Evolutionary conservation across 2,113 vertebrate genomes (phyloP).

Genomic region (Ifrita kowaldi): DNA sequence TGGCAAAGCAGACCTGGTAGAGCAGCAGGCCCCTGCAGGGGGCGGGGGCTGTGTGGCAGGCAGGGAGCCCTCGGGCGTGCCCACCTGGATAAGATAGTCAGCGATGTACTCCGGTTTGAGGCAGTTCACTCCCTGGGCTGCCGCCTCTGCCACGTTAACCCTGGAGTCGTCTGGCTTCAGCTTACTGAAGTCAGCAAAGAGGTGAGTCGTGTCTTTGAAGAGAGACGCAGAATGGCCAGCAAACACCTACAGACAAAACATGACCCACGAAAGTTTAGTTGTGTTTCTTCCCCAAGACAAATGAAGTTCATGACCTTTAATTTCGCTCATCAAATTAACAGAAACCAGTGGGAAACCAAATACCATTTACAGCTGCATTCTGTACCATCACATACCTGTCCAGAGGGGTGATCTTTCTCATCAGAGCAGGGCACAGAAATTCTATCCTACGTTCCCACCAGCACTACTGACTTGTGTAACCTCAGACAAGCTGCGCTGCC

Average conservation of each 20-base stretch:
- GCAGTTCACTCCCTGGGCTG: conserved; percentile 82
- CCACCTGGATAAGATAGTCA: conserved; percentile 94
- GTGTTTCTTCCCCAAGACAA: neutral
- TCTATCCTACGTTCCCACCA: neutral
- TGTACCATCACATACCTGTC: neutral
- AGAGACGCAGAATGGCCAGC: conserved; percentile 74
- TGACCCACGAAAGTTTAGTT: neutral
- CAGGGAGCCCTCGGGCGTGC: neutral
- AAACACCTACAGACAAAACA: conserved; percentile 78
- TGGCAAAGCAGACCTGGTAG: neutral
- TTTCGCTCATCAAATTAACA: neutral
- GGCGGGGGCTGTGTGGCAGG: neutral
- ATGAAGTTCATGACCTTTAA: neutral
- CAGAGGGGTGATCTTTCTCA: neutral
- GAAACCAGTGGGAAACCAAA: neutral
- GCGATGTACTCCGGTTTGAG: conserved; percentile 94
- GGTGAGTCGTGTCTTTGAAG: conserved; percentile 86
- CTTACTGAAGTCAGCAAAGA: conserved; percentile 91
- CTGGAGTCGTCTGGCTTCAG: conserved; percentile 82
- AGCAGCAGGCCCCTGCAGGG: neutral
- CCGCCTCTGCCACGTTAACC: conserved; percentile 79
- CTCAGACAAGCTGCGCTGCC: neutral
- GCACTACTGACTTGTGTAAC: neutral
- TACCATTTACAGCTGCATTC: neutral
- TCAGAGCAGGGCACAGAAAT: neutral